These are phyloP conservation scores for Lasioglossum malachurum DNA, from an alignment of 2,888 invertebrate species.

Conservation along the genomic window DNA sequence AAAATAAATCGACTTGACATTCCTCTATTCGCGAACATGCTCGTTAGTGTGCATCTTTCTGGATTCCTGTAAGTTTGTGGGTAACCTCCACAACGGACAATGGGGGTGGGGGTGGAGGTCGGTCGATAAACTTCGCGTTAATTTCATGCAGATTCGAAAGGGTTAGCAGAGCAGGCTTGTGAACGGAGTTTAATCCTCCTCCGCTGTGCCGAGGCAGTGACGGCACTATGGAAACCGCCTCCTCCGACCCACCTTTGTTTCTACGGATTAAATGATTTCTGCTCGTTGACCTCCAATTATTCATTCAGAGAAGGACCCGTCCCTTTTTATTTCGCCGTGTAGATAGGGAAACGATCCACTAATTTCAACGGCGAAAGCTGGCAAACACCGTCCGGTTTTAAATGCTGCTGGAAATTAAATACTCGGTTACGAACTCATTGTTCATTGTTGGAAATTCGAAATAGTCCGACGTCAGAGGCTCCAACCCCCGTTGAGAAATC, in stretches of 20 bases:
- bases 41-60: neutral
- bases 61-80: constrained; percentile 54
- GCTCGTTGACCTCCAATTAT: constrained; percentile 36
- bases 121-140: constrained; percentile 69
- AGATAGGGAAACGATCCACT: neutral
- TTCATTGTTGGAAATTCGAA: neutral
- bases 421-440: neutral
- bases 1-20: neutral
- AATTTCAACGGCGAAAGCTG: neutral
- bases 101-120: constrained; percentile 23
- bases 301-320: constrained; percentile 12
- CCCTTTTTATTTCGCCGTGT: neutral
- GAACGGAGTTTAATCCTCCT: constrained; percentile 67
- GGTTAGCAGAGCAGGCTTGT: constrained; percentile 59
- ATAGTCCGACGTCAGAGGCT: neutral
- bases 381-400: neutral
- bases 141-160: constrained; percentile 74
- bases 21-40: neutral
- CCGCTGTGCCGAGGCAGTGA: constrained; percentile 54
- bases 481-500: neutral
- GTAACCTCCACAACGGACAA: constrained; percentile 45
- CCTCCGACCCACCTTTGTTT: constrained; percentile 27
- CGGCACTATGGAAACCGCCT: constrained; percentile 43
- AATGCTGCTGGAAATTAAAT: constrained; percentile 1
- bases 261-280: constrained; percentile 41